Conservation (phyloP, 2,113 vertebrate species). For the Actinemys pallida region DNA sequence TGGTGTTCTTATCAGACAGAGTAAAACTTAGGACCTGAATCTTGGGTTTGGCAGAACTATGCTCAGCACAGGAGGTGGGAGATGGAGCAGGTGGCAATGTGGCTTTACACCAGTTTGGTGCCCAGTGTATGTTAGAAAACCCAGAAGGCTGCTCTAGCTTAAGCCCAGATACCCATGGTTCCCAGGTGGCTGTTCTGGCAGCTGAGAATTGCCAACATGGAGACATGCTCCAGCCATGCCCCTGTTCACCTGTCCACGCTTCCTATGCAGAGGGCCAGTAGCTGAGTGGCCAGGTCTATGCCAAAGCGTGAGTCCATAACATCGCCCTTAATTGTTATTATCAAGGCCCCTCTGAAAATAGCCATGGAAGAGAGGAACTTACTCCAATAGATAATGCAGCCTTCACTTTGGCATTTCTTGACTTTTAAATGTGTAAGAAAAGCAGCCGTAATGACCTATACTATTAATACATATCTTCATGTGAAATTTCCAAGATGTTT, state of each 20-base stretch:
- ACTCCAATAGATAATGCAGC: background rate
- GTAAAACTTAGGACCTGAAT: background rate
- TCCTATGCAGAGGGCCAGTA: background rate
- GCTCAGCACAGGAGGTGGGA: background rate
- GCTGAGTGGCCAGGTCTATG: background rate
- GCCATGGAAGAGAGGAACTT: background rate
- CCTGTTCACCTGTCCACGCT: background rate
- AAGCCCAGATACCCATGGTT: background rate
- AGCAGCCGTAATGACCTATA: slow-evolving; percentile 26
- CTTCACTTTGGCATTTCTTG: slow-evolving; percentile 20
- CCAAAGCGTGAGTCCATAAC: background rate
- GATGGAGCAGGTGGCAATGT: background rate
- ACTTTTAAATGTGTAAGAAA: background rate
- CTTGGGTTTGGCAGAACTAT: background rate
- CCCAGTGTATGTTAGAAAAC: background rate
- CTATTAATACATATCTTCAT: slow-evolving; percentile 10
- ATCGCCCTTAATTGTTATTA: background rate
- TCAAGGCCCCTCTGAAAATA: slow-evolving; percentile 21
- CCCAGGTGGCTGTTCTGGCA: background rate
- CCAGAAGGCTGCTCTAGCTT: background rate
- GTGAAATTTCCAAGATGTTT: slow-evolving; percentile 28
- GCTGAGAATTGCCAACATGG: background rate
- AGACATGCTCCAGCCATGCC: background rate
- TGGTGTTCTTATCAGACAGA: background rate
- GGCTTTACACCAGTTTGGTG: background rate